Conservation (phyloP, 2,113 vertebrate genomes). For the Halichoeres trimaculatus region DNA sequence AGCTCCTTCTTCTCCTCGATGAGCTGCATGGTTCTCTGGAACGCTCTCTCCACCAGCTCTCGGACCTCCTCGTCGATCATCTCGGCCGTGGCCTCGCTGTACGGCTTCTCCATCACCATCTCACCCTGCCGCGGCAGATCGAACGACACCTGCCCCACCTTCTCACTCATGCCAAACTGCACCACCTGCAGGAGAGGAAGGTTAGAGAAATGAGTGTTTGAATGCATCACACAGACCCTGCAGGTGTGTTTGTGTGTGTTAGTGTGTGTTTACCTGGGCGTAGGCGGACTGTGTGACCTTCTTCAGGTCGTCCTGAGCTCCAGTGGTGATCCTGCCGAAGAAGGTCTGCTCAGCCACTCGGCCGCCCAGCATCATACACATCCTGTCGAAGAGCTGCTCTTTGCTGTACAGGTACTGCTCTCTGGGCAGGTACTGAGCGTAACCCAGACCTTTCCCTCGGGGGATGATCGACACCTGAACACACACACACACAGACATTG, state of each 20-base stretch:
- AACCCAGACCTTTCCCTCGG: slow-evolving; percentile 94
- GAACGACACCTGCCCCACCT: slow-evolving; percentile 97
- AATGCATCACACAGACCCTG: neutral
- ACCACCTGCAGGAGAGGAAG: slow-evolving; percentile 89
- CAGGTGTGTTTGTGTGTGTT: neutral
- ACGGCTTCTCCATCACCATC: slow-evolving; percentile 96
- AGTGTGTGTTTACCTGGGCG: slow-evolving; percentile 86
- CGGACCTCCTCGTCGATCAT: slow-evolving; percentile 82
- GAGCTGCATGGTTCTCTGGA: slow-evolving; percentile 86
- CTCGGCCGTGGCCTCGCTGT: slow-evolving; percentile 95
- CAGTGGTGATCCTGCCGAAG: slow-evolving; percentile 94
- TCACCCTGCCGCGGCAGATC: slow-evolving; percentile 96
- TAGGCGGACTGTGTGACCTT: slow-evolving; percentile 98
- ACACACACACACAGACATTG: neutral
- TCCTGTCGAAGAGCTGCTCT: slow-evolving; percentile 96
- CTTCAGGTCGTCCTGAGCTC: slow-evolving; percentile 94
- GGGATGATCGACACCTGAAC: slow-evolving; percentile 97
- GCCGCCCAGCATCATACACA: slow-evolving; percentile 98
- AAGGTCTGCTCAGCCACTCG: slow-evolving; percentile 95
- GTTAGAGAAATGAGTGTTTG: too few relatives aligned
- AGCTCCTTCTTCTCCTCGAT: slow-evolving; percentile 89
- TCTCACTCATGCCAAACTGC: slow-evolving; percentile 97
- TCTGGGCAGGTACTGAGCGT: slow-evolving; percentile 95
- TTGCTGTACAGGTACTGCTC: slow-evolving; percentile 96
- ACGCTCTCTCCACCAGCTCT: slow-evolving; percentile 73